Evolutionary conservation across 2,797 vertebrate species (phyloP), one percentile per base, ranked within the genome.

Genomic region (Enteromius thamalakanensis): DNA sequence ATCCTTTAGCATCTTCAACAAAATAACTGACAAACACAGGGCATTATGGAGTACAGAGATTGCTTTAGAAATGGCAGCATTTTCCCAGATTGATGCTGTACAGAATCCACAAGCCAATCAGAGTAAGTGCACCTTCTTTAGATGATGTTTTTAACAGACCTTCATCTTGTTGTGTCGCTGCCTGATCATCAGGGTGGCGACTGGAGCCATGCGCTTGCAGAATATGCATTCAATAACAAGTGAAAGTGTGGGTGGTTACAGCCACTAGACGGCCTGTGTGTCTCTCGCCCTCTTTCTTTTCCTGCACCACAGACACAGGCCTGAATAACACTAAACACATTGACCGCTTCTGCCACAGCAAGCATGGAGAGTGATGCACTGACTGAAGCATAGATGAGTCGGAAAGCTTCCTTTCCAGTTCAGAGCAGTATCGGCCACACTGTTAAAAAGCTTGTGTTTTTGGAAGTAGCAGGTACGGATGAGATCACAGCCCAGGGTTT

Each of bases 361-460:
- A 88, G 88, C 91, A 91, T 91, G 91, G 89, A 92, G 87, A 85
- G 84, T 89, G n/a, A n/a, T n/a, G n/a, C 90, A 88, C 76, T 87
- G 90, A 91, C 90, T 91, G 86, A 92, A 87, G 86, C 87, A 82
- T 83, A 81, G 90, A 92, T 91, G 93, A 92, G 88, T 92, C 91
- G 92, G 83, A 89, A 86, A 86, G 82, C 62, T 53, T 70, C 6
- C 11, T 77, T 84, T 77, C 47, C 12, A 15, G 58, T 77, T 58
- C 78, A 83, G 26, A 65, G 32, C 81, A 14, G 70, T 71, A 76
- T 68, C 53, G 7, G 42, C 49, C 45, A 11, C 7, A 32, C 1
- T 9, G 0, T 49, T 47, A 65, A 11, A 76, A 62, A 76, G 53
- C 49, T 75, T 6, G 53, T 23, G 79, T 86, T 90, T 88, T 70